Base-by-base conservation (phyloP, 2,888 invertebrate genomes). In the Drosophila kambysellisi region DNA sequence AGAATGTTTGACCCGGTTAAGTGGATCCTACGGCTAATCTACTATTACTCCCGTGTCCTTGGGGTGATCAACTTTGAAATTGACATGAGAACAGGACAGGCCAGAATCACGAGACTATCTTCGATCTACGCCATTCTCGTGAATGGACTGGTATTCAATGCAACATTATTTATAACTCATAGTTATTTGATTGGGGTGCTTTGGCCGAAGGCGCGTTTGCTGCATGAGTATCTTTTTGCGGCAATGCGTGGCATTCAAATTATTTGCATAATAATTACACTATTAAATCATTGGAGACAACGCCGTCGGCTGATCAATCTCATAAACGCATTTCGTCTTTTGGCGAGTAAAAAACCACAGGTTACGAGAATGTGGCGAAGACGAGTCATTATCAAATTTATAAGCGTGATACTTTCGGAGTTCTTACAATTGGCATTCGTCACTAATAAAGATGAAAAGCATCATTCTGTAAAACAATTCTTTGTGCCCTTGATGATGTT, bases 51-150 rank as follows among this genome's bases (percentile, higher is more conserved):
- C 2, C 69, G 75, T 0, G 0, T 63, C 0, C 29, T 90, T 17
- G 90, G 89, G 1, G 65, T 83, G 0, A 2, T 82, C 0, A 82
- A 85, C 56, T 86, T 88, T 12, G 70, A 80, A 29, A 74, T 85
- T 15, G 61, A 90, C 20, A 25, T 53, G 15, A 15, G 15, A 4
- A 85, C 77, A 0, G 83, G 74, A 8, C 39, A 6, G 2, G 74
- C 87, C 0, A 33, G 17, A 0, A 32, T 41, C 6, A 74, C 86
- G 0, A 64, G 17, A 0, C 30, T 52, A 9, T n/a, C 73, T 1
- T 77, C 83, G 2, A 62, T 85, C 11, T 63, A 54, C 46, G 77
- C 77, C 0, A 53, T 39, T 0, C 0, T 76, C 0, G 35, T 57
- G 0, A 89, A 85, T 30, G 32, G 32, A 2, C 0, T 54, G 0